Evolutionary conservation across 2,797 vertebrate species (phyloP).

Genomic region (Mus spretus): DNA sequence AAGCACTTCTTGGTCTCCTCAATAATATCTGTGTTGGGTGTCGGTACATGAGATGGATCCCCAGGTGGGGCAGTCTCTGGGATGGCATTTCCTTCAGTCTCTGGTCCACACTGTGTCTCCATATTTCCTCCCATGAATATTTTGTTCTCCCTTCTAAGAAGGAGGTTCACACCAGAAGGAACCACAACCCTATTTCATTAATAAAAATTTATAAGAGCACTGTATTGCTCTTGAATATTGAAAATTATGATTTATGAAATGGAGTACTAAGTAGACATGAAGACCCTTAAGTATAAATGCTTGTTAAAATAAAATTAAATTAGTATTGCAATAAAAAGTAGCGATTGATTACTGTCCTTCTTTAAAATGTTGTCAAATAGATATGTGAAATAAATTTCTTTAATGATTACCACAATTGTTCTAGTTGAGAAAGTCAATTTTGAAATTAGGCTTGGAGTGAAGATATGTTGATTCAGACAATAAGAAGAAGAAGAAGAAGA

Average conservation of each 20-base stretch:
- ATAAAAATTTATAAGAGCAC: neutral
- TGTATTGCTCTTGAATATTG: neutral
- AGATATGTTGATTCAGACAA: constrained; percentile 5
- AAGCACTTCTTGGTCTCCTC: too few species aligned
- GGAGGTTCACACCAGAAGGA: too few species aligned
- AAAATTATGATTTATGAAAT: neutral
- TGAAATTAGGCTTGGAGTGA: constrained; percentile 10
- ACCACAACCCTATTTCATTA: neutral
- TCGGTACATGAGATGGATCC: too few species aligned
- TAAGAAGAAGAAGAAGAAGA: neutral
- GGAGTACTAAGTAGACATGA: neutral
- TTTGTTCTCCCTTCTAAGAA: too few species aligned
- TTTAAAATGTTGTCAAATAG: constrained; percentile 52
- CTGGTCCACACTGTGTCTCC: too few species aligned
- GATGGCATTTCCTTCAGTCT: too few species aligned
- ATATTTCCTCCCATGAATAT: too few species aligned
- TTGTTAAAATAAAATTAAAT: constrained; percentile 50
- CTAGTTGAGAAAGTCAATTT: constrained; percentile 41
- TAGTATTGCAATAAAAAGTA: neutral
- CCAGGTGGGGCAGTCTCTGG: too few species aligned
- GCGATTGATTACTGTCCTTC: neutral
- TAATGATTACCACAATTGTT: neutral
- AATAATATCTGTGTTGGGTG: too few species aligned
- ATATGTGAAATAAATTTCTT: constrained; percentile 39
- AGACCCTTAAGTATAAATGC: neutral